These are phyloP conservation scores for Ylistrum balloti DNA, from an alignment of 1,140 invertebrate genomes.

Conservation along the genomic window DNA sequence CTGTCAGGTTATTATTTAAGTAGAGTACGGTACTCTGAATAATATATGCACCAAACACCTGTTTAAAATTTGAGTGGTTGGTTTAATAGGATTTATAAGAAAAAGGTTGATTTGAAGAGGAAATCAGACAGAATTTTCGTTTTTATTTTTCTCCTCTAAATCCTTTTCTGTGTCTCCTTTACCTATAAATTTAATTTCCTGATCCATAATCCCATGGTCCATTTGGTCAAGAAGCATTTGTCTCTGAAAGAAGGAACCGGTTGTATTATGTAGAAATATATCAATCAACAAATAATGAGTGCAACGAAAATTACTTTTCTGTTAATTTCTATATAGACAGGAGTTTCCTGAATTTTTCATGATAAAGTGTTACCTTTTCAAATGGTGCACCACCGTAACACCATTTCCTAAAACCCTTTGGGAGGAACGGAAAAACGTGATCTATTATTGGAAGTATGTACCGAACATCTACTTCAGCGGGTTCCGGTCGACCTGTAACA, in stretches of 20 bases:
- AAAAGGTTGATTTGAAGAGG: no score
- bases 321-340: no score
- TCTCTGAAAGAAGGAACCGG: neutral
- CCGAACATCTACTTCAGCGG: conserved; percentile 51
- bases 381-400: conserved; percentile 53
- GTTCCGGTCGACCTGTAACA: conserved; percentile 47
- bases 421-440: conserved; percentile 57
- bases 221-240: neutral
- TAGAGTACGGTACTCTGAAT: no score
- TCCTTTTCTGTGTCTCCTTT: neutral
- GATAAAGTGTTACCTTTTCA: conserved; percentile 55
- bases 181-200: neutral
- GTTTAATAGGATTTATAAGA: no score
- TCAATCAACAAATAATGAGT: no score
- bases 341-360: no score
- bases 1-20: no score
- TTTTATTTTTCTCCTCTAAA: neutral
- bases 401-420: conserved; percentile 48
- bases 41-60: no score
- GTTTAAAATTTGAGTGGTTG: no score
- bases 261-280: no score
- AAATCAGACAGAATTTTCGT: neutral
- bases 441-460: conserved; percentile 59
- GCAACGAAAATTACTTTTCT: no score
- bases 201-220: neutral